These are phyloP conservation scores for Drosophila buzzatii DNA, from an alignment of 2,888 invertebrate genomes.

Conservation along the genomic window DNA sequence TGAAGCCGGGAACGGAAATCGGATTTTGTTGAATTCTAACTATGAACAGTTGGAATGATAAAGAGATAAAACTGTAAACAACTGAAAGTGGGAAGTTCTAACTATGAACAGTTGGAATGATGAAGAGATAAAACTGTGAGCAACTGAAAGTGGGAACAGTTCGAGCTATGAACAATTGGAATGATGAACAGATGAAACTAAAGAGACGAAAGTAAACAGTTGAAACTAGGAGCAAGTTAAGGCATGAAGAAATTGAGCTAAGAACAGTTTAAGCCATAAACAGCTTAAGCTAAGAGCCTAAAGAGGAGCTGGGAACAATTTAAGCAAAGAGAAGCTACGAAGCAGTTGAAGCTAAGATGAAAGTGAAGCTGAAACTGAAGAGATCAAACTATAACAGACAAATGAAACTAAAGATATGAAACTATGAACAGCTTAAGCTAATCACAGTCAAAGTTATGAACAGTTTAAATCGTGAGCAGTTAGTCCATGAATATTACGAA, in stretches of 20 bases:
- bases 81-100: background rate
- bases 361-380: too few species aligned
- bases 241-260: too few species aligned
- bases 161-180: background rate
- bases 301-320: background rate
- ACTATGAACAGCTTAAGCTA: background rate
- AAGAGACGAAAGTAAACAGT: background rate
- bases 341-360: too few species aligned
- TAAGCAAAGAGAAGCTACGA: too few species aligned
- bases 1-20: background rate
- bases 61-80: background rate
- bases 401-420: too few species aligned
- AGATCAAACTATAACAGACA: too few species aligned
- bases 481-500: background rate
- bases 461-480: background rate
- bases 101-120: background rate
- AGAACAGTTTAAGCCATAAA: too few species aligned
- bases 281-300: too few species aligned
- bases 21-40: too few species aligned
- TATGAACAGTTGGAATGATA: background rate
- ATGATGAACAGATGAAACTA: background rate
- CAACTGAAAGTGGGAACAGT: background rate
- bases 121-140: background rate
- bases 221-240: background rate
- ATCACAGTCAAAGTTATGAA: background rate